Evolutionary conservation across 2,797 vertebrate genomes (phyloP), one percentile per base, ranked within the genome.

Genomic region (Falco cherrug): DNA sequence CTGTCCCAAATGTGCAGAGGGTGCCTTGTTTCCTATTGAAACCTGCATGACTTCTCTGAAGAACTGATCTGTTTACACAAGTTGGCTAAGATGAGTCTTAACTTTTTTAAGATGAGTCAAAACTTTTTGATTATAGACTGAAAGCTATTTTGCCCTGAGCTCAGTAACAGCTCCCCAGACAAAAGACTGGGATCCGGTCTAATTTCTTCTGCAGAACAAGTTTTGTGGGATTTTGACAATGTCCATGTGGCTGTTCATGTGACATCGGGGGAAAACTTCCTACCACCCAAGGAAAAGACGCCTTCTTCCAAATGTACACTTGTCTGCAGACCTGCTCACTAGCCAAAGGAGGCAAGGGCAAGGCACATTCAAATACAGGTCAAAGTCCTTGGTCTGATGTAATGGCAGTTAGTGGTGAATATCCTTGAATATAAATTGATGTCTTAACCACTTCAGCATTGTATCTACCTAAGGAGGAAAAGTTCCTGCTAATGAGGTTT

Each of bases 41-140:
- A 96, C 76, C 87, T 96, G 89, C 88, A 82, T 77, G 85, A 35
- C 50, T 95, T 94, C 87, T 93, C 25, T n/a, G 73, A 65, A 84
- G 63, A 96, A 60, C 67, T 68, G 89, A 92, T 96, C 48, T 97
- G 89, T 97, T 98, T 97, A 97, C 87, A 94, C 35, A 96, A 96
- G 91, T 43, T 5, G 11, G 79, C 82, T 93, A 78, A 97, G 90
- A 96, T 37, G 92, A 97, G 39, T 41, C 39, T 13, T 41, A 41
- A 41, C 39, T 41, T 41, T 41, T 41, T 41, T 41, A 41, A 41
- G 39, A 41, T 41, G 39, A 41, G 39, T 41, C 39, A 41, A 95
- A 92, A 96, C 28, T 41, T 87, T 84, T 69, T 95, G 92, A 97
- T 97, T 97, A 95, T 92, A 82, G 85, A 74, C 51, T 68, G 89